phyloP scores from a whole-genome alignment of 2,888 invertebrate species.

The Agonopterix arenella region DNA sequence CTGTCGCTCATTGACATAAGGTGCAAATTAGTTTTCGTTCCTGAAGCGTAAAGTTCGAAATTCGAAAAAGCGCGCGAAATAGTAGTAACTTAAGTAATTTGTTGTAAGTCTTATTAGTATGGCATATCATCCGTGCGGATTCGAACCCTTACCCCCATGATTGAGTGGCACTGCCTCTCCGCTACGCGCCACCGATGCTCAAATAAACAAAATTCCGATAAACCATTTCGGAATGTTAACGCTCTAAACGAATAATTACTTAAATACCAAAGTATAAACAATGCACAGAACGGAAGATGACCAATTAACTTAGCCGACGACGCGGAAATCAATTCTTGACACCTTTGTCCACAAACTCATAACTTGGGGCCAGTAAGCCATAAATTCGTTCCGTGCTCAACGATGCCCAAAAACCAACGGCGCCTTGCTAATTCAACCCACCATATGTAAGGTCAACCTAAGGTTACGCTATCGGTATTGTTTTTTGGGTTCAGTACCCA shows the following conservation, averaged over 20 bases:
- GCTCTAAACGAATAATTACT: background rate
- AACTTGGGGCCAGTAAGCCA: background rate
- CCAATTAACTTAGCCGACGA: background rate
- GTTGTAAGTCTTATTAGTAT: no score
- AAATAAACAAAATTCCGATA: no score
- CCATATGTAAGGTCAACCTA: conserved; percentile 3
- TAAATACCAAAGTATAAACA: background rate
- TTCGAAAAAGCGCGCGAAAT: no score
- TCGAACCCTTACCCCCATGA: no score
- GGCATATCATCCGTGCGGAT: no score
- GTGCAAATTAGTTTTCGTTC: no score
- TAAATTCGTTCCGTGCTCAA: conserved; percentile 12
- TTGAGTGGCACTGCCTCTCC: no score
- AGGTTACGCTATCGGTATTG: background rate
- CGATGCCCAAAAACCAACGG: conserved; percentile 27
- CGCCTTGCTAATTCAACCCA: conserved; percentile 29
- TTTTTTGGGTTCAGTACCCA: background rate
- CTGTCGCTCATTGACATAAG: no score
- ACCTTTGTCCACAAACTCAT: background rate
- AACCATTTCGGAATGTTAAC: background rate
- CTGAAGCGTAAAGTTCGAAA: no score
- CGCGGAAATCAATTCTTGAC: background rate
- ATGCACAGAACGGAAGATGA: background rate
- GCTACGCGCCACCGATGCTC: no score
- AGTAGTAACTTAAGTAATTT: no score